Base-by-base conservation (phyloP, 2,888 invertebrate species). In the Julus scandinavius region DNA sequence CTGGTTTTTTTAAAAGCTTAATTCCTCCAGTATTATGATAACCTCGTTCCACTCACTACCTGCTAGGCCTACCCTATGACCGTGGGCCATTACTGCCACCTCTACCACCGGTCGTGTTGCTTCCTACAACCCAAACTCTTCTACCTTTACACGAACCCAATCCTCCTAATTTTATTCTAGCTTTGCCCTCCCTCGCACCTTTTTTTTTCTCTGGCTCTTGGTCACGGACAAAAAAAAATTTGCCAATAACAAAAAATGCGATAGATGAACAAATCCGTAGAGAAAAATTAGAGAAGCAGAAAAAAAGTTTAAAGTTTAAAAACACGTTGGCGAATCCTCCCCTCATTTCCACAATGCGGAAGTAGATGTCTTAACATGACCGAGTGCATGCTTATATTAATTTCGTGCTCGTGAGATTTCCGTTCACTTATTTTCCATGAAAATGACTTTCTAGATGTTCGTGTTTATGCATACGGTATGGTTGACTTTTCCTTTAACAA, bases 41-140 rank as follows among this genome's bases (percentile, higher is more conserved):
- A 72, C 72, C 72, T 72, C 72, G 72, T 72, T 72, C 72, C 72
- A 72, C 72, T 72, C 72, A 72, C 72, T 72, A 72, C 72, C 72
- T 72, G 72, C 72, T 72, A 72, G 72, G 72, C 72, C 29, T 72
- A 72, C 6, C 72, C 72, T 29, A 29, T 29, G 72, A 20, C 72
- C 72, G 29, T 6, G 6, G 72, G 72, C 72, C 72, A 72, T 72
- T 20, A 9, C 29, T 6, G 72, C 72, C 72, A 72, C 72, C 72
- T 72, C 72, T 72, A 72, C 58, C 58, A 29, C 72, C 29, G 20
- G 20, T 29, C 72, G 20, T 58, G 17, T 20, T 72, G 72, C 72
- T 72, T 72, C 72, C 72, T 72, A 72, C 11, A 29, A 72, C 72
- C 72, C 72, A 72, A 72, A 72, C 72, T 72, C 20, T 29, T 20